A percentile compares a stretch with the other conserved stretches of the same genome.
phyloP scores from a whole-genome alignment of 64 coral and sea anemone species.

The Trachythela sp. region DNA sequence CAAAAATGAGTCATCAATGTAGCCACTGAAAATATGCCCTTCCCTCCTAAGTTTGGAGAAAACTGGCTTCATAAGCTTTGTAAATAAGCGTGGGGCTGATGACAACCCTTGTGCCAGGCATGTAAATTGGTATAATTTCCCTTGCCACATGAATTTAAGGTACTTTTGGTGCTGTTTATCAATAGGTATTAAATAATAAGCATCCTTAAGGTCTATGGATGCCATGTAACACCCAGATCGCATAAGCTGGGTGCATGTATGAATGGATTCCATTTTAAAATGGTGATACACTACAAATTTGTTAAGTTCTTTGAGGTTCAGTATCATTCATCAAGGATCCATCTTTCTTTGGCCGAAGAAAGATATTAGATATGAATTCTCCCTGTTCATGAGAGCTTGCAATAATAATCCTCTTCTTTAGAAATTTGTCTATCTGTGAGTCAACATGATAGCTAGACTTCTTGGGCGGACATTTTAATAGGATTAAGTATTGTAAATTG shows the following conservation, averaged over 20 bases:
- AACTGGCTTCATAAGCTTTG: background rate
- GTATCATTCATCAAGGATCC: background rate
- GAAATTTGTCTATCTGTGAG: too few species aligned
- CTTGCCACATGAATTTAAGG: background rate
- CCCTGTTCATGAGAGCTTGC: too few species aligned
- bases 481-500: too few species aligned
- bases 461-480: too few species aligned
- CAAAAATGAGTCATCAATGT: slow-evolving; percentile 57
- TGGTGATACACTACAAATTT: background rate
- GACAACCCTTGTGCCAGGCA: background rate
- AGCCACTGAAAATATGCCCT: background rate
- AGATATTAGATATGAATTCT: too few species aligned
- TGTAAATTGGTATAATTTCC: background rate
- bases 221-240: background rate
- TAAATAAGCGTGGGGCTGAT: background rate
- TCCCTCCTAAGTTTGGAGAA: background rate
- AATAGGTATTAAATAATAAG: background rate
- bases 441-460: too few species aligned
- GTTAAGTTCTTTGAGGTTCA: background rate
- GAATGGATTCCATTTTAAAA: background rate
- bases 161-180: background rate
- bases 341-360: background rate
- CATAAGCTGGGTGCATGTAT: background rate
- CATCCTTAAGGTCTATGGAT: background rate
- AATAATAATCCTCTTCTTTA: too few species aligned